Percentiles rank a stretch among this genome's conserved stretches.
phyloP scores from a whole-genome alignment of 2,888 invertebrate genomes.

The Coenonympha glycerion region DNA sequence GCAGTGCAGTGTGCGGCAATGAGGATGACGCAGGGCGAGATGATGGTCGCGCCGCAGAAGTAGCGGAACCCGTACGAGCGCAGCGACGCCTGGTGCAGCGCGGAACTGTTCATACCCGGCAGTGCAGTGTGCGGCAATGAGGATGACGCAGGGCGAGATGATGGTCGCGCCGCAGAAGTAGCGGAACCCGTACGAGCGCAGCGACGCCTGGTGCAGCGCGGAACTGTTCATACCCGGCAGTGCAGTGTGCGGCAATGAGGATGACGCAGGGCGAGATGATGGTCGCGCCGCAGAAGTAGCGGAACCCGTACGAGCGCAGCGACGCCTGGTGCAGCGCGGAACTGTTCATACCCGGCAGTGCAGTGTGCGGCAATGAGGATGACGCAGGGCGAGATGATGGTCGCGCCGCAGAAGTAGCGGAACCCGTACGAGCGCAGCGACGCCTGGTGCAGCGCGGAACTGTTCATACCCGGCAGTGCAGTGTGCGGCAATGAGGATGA shows the following conservation, averaged over 20 bases:
- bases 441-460: slow-evolving; percentile 65
- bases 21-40: slow-evolving; percentile 69
- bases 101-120: slow-evolving; percentile 52
- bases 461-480: slow-evolving; percentile 67
- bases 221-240: slow-evolving; percentile 55
- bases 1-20: slow-evolving; percentile 77
- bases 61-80: slow-evolving; percentile 67
- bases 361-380: slow-evolving; percentile 77
- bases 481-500: slow-evolving; percentile 75
- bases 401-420: slow-evolving; percentile 78
- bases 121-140: slow-evolving; percentile 77
- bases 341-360: slow-evolving; percentile 57
- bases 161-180: slow-evolving; percentile 79
- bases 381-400: slow-evolving; percentile 69
- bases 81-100: slow-evolving; percentile 73
- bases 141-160: slow-evolving; percentile 66
- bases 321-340: slow-evolving; percentile 72
- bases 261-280: slow-evolving; percentile 70
- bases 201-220: slow-evolving; percentile 72
- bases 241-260: slow-evolving; percentile 76
- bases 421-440: slow-evolving; percentile 65
- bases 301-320: slow-evolving; percentile 57
- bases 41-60: slow-evolving; percentile 77
- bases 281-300: slow-evolving; percentile 78
- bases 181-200: slow-evolving; percentile 61